Percentiles rank a stretch among this genome's conserved stretches.
Evolutionary conservation across 2,888 invertebrate genomes (phyloP).

Genomic region (Orthonychiurus folsomi): DNA sequence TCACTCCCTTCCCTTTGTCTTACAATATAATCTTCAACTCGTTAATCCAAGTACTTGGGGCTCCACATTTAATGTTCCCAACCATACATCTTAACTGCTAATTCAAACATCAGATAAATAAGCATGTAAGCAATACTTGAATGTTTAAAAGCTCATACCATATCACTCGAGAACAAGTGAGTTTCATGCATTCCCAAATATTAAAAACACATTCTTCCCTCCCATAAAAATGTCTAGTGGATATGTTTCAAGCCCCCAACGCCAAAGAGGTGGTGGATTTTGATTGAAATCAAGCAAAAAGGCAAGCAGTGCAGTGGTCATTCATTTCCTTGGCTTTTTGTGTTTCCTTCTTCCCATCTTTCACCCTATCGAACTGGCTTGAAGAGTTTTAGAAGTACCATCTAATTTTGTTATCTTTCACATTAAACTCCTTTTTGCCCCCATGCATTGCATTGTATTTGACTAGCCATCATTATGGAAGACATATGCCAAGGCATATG

Average conservation of each 20-base stretch:
- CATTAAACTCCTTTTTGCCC: conserved; percentile 8
- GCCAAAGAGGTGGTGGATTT: background rate
- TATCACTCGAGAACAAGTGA: background rate
- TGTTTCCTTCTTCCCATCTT: background rate
- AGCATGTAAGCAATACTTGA: background rate
- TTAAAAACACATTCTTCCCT: background rate
- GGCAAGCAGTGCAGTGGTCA: no score
- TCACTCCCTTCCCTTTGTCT: background rate
- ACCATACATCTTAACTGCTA: background rate
- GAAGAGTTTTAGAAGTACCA: conserved; percentile 26
- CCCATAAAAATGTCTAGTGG: background rate
- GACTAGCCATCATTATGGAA: conserved; percentile 24
- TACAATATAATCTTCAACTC: background rate
- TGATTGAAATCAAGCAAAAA: background rate
- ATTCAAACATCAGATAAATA: background rate
- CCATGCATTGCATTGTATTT: conserved; percentile 24
- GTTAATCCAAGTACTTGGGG: background rate
- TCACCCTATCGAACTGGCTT: conserved; percentile 15
- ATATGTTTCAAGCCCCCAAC: no score
- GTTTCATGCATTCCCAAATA: background rate
- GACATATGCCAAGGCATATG: background rate
- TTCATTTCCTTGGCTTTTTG: no score
- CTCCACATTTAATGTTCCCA: background rate
- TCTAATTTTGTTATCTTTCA: conserved; percentile 26
- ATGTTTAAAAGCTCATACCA: background rate